Percentiles rank a stretch among this genome's conserved stretches.
Evolutionary conservation across 2,888 invertebrate genomes (phyloP).

Genomic region (Euphydryas editha): DNA sequence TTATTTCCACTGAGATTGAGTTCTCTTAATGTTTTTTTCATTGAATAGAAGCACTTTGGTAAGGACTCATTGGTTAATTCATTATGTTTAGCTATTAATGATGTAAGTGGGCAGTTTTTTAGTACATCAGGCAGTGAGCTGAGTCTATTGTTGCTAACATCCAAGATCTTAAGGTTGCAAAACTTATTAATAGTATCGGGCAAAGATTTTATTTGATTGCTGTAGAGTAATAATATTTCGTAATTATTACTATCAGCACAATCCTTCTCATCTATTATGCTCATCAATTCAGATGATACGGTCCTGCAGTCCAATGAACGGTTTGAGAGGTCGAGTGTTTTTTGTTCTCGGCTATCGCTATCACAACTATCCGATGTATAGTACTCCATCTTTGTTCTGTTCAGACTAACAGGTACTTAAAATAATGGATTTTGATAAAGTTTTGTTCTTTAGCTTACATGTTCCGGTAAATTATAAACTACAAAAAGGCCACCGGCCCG

Average conservation of each 20-base stretch:
- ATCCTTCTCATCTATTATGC: constrained; percentile 85
- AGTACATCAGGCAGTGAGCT: constrained; percentile 91
- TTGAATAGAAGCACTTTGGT: constrained; percentile 91
- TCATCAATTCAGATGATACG: constrained; percentile 83
- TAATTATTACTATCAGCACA: constrained; percentile 76
- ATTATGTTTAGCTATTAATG: constrained; percentile 95
- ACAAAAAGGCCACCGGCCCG: constrained; percentile 42
- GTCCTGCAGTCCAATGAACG: constrained; percentile 83
- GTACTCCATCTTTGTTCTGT: constrained; percentile 85
- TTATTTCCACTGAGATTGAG: constrained; percentile 98
- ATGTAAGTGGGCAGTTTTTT: constrained; percentile 88
- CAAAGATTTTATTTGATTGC: constrained; percentile 90
- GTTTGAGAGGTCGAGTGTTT: constrained; percentile 86
- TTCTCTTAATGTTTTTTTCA: constrained; percentile 87
- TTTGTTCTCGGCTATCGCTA: constrained; percentile 88
- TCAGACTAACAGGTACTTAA: constrained; percentile 22
- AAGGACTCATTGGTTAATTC: constrained; percentile 91
- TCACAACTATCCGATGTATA: constrained; percentile 94
- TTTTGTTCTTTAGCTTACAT: constrained; percentile 54
- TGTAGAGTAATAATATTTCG: constrained; percentile 92
- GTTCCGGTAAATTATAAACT: constrained; percentile 43
- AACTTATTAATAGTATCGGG: constrained; percentile 87
- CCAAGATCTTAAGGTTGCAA: constrained; percentile 89
- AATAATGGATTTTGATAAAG: constrained; percentile 29
- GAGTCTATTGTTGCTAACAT: constrained; percentile 94